A percentile compares a stretch with the other conserved stretches of the same genome.
phyloP scores from a whole-genome alignment of 2,888 invertebrate species.

The Geotrupes spiniger region DNA sequence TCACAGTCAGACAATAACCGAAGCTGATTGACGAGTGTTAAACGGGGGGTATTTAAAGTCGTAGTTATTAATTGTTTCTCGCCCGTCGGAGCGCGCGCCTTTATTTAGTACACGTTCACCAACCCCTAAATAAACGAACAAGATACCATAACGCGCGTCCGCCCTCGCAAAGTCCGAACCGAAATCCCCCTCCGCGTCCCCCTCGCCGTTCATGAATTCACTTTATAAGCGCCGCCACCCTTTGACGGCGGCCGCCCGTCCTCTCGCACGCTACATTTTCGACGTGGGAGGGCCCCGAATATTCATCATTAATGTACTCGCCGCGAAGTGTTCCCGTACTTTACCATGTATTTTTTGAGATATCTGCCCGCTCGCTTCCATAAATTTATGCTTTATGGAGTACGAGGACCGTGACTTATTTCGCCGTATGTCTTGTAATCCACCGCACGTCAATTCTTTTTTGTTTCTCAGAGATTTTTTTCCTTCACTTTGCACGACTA shows the following conservation, averaged over 20 bases:
- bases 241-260: slow-evolving; percentile 36
- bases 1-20: no score
- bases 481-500: no score
- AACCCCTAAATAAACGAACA: slow-evolving; percentile 10
- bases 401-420: slow-evolving; percentile 18
- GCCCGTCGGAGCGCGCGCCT: slow-evolving; percentile 25
- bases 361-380: slow-evolving; percentile 27
- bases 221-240: slow-evolving; percentile 22
- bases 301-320: slow-evolving; percentile 36
- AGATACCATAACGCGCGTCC: slow-evolving; percentile 18
- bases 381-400: slow-evolving; percentile 30
- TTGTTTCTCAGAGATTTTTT: no score
- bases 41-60: slow-evolving; percentile 23
- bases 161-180: slow-evolving; percentile 24
- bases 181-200: not conserved
- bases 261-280: slow-evolving; percentile 41
- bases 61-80: slow-evolving; percentile 29
- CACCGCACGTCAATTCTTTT: no score
- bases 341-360: slow-evolving; percentile 29
- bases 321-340: slow-evolving; percentile 31
- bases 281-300: slow-evolving; percentile 46
- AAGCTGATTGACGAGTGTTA: slow-evolving; percentile 25
- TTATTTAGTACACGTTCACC: slow-evolving; percentile 15
- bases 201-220: not conserved
- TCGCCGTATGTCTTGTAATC: not conserved